A percentile compares a stretch with the other conserved stretches of the same genome.
Conservation (phyloP, 2,888 invertebrate species). For the Trichogramma evanescens region DNA sequence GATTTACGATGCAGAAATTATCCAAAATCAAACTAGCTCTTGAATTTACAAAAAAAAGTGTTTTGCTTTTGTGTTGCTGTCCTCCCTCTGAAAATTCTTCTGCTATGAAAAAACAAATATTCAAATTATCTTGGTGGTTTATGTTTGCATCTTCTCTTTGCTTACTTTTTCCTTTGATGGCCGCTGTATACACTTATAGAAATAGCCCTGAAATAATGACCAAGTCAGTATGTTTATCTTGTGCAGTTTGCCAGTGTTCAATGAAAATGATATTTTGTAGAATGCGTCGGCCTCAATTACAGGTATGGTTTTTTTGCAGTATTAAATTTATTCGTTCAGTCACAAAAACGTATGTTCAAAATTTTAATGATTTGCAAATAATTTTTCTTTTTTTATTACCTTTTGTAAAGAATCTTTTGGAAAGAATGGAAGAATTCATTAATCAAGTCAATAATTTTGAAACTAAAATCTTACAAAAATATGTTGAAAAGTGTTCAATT, state of each 20-base stretch:
- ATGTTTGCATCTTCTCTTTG: slow-evolving; percentile 12
- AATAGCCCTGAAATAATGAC: slow-evolving; percentile 21
- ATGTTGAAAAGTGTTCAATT: slow-evolving; percentile 20
- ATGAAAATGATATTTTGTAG: slow-evolving; percentile 16
- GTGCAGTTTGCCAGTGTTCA: slow-evolving; percentile 12
- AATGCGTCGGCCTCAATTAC: slow-evolving; percentile 14
- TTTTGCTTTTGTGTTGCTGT: slow-evolving; percentile 6
- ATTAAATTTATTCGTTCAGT: no score
- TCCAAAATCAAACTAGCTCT: slow-evolving; percentile 5
- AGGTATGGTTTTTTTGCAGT: slow-evolving; percentile 12
- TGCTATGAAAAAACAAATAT: slow-evolving; percentile 5
- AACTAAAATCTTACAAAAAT: slow-evolving; percentile 21
- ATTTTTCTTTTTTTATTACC: not conserved
- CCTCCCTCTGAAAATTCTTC: not conserved
- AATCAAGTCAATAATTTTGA: slow-evolving; percentile 8
- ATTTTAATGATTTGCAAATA: not conserved
- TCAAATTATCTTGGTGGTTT: slow-evolving; percentile 12
- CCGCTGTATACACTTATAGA: slow-evolving; percentile 7
- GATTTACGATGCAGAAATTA: not conserved
- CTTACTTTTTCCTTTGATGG: slow-evolving; percentile 17
- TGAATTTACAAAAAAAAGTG: slow-evolving; percentile 11
- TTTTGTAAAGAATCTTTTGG: slow-evolving; percentile 11
- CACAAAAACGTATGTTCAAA: not conserved
- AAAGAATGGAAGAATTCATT: slow-evolving; percentile 14
- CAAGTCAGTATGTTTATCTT: slow-evolving; percentile 19